Conservation (phyloP, 2,888 invertebrate species). For the Drosophila ochracea region DNA sequence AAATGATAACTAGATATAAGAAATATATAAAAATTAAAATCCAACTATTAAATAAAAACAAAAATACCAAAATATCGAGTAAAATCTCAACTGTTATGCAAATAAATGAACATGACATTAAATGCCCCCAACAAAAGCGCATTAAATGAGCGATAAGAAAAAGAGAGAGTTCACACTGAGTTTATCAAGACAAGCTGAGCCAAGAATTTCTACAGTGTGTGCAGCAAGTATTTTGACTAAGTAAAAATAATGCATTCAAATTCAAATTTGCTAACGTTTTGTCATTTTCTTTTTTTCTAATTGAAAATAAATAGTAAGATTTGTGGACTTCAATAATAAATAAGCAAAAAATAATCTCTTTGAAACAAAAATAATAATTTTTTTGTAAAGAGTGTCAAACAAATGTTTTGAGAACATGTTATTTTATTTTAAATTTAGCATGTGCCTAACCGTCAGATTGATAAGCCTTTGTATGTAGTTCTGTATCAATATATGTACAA, state of each 20-base stretch:
- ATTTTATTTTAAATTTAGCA: not conserved
- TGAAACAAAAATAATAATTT: not conserved
- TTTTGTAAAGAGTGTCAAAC: not conserved
- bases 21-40: not conserved
- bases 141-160: conserved; percentile 16
- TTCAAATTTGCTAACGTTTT: not conserved
- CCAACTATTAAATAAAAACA: not conserved
- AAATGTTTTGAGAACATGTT: not conserved
- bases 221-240: not conserved
- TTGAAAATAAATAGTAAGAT: not conserved
- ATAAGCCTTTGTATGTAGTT: not conserved
- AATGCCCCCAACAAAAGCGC: not conserved
- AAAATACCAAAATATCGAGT: not conserved
- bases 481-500: not conserved
- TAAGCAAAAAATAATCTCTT: not conserved
- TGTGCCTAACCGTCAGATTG: not conserved
- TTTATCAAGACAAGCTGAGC: conserved; percentile 20
- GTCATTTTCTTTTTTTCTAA: not conserved
- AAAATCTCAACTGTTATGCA: not conserved
- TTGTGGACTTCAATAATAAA: not conserved
- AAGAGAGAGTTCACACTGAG: conserved; percentile 1
- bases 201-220: not conserved
- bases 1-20: not conserved
- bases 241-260: not conserved
- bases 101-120: not conserved